Conservation (phyloP, 1,140 invertebrate species). For the Tetragonula clypearis region DNA sequence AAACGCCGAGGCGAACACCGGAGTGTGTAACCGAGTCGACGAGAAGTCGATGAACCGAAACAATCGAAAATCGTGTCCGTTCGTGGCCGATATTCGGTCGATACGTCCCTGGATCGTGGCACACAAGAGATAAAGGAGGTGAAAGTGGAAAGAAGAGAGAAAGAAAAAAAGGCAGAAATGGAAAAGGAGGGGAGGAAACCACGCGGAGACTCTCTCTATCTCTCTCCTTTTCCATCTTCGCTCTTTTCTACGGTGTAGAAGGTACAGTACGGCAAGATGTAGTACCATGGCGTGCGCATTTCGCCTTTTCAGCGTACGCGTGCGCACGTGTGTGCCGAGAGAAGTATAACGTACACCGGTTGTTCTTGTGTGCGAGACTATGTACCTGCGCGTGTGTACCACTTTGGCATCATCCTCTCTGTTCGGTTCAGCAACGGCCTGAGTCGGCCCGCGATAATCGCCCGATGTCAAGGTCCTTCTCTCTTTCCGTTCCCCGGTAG, state of each 20-base stretch:
- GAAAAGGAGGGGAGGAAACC: conserved; percentile 66
- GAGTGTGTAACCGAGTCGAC: neutral
- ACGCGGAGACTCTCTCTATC: conserved; percentile 33
- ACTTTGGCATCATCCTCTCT: conserved; percentile 31
- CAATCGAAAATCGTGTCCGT: conserved; percentile 29
- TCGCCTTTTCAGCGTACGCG: conserved; percentile 43
- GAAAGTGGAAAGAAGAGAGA: conserved; percentile 51
- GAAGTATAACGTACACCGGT: conserved; percentile 42
- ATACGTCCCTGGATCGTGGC: conserved; percentile 59
- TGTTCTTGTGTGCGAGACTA: conserved; percentile 8
- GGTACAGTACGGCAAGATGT: conserved; percentile 39
- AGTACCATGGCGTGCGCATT: conserved; percentile 42
- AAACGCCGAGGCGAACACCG: neutral
- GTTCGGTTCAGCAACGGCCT: conserved; percentile 6
- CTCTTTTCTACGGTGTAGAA: conserved; percentile 32
- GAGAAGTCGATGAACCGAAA: conserved; percentile 41
- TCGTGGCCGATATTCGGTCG: conserved; percentile 17
- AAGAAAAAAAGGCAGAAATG: conserved; percentile 58
- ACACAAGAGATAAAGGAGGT: conserved; percentile 48
- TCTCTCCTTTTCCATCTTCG: neutral
- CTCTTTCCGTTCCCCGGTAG: conserved; percentile 6
- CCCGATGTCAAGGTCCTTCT: conserved; percentile 52
- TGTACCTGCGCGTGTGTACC: conserved; percentile 44
- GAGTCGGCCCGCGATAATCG: conserved; percentile 38
- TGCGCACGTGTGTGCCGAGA: conserved; percentile 27